These are phyloP conservation scores for Nothocercus julius DNA, from an alignment of 2,113 vertebrate genomes.

Conservation along the genomic window DNA sequence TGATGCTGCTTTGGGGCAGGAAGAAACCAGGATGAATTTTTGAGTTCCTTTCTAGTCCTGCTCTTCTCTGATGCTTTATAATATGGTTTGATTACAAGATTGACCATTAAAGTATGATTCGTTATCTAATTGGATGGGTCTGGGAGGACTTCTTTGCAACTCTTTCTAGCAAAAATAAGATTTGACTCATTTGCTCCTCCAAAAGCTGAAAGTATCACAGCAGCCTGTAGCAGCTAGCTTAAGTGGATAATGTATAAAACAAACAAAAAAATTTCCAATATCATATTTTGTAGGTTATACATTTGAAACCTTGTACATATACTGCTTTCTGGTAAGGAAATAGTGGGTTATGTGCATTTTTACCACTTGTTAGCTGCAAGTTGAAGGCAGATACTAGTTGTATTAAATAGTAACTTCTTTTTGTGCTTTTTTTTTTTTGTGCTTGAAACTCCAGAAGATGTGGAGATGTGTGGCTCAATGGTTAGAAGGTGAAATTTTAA, in stretches of 20 bases:
- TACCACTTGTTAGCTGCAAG: not conserved
- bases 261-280: not conserved
- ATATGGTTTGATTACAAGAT: not conserved
- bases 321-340: not conserved
- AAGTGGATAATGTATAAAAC: not conserved
- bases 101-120: constrained; percentile 23
- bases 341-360: not conserved
- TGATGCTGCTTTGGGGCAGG: not conserved
- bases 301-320: not conserved
- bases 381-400: not conserved
- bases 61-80: constrained; percentile 16
- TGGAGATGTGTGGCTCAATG: not conserved
- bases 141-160: not conserved
- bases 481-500: constrained; percentile 20
- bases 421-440: not conserved
- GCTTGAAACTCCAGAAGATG: not conserved
- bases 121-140: constrained; percentile 14
- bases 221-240: constrained; percentile 1
- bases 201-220: not conserved
- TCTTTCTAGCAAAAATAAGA: constrained; percentile 35
- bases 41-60: not conserved
- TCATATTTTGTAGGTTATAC: fast-evolving
- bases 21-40: not conserved
- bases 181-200: constrained; percentile 15
- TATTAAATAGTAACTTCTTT: not conserved